A percentile compares a stretch with the other conserved stretches of the same genome.
Evolutionary conservation across 2,113 vertebrate species (phyloP).

Genomic region (Eidolon helvum): DNA sequence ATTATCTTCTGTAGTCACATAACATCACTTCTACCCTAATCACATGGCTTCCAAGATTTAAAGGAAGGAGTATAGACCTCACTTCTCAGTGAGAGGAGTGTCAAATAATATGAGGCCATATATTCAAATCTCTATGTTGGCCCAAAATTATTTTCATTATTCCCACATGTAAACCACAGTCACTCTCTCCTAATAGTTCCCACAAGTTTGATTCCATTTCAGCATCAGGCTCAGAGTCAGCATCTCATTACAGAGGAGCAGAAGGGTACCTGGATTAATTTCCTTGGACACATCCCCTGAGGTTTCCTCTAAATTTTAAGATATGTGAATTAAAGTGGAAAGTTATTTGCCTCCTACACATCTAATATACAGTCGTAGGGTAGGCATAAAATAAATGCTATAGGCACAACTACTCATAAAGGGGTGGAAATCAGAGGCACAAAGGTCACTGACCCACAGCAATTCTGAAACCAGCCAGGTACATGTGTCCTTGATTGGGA

Average conservation of each 20-base stretch:
- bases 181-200: neutral
- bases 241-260: neutral
- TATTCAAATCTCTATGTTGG: neutral
- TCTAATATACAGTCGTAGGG: neutral
- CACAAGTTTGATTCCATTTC: neutral
- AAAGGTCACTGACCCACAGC: neutral
- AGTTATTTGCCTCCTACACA: neutral
- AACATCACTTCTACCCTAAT: neutral
- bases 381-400: neutral
- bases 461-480: neutral
- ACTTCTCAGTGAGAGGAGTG: neutral
- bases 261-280: neutral
- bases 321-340: neutral
- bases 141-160: neutral
- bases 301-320: neutral
- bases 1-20: neutral
- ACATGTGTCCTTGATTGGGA: neutral
- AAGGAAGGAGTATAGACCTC: neutral
- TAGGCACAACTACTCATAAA: neutral
- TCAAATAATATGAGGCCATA: neutral
- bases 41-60: neutral
- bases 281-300: neutral
- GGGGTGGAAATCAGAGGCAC: neutral
- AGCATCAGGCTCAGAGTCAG: neutral
- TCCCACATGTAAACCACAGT: neutral